Evolutionary conservation across 2,797 vertebrate species (phyloP), one percentile per base, ranked within the genome.

Genomic region (Sebastes diaconus): DNA sequence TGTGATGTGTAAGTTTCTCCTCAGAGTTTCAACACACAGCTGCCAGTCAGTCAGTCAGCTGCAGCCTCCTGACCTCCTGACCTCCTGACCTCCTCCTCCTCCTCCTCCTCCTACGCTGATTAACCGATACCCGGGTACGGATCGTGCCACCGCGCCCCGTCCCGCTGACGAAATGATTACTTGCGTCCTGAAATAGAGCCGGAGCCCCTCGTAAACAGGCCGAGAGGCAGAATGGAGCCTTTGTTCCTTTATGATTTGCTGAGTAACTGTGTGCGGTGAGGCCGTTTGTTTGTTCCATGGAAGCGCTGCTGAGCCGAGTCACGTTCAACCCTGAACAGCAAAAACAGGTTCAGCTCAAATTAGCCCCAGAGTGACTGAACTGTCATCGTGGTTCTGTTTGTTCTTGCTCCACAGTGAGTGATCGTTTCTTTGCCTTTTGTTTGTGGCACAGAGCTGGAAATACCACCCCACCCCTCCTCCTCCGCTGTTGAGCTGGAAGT

Each of bases 181-280:
- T n/a, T 55, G 9, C 1, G 0, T 42, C 73, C 24, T 9, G 10
- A 84, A 88, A 84, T 70, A 81, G 75, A 54, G 18, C 5, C 4
- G 0, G 2, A 76, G 20, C 8, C 8, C 12, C 20, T 14, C 65
- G 0, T n/a, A 22, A 80, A 52, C 83, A 52, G 3, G 81, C 70
- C 18, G 24, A 1, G 52, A 0, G 4, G 22, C 34, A 81, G 73
- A 90, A 81, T 8, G 34, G 52, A 65, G 22, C 32, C 80, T 65
- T 84, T 91, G 83, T 86, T 68, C 66, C 32, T 69, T 69, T 57
- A 34, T 34, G 34, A 77, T 68, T 34, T 79, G 86, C 87, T 82
- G 84, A 87, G 75, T 88, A 57, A 88, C 25, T 29, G 32, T 1
- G 24, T 58, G 67, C 2, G 60, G 60, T n/a, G 71, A 58, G 32